Evolutionary conservation across 2,113 vertebrate species (phyloP).

Genomic region (Picathartes gymnocephalus): DNA sequence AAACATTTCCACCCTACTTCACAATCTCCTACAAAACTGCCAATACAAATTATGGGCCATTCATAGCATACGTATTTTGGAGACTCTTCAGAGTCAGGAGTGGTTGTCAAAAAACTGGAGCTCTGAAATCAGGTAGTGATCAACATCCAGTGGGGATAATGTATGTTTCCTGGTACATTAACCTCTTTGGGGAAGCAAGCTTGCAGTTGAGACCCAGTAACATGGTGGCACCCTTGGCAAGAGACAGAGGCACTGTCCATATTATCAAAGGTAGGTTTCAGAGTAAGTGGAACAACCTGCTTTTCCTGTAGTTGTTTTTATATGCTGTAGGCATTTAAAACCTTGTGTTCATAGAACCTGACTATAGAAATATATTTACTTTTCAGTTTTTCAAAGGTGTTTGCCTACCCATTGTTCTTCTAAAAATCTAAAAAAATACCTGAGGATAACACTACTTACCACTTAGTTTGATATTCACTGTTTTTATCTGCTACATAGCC

Average conservation of each 20-base stretch:
- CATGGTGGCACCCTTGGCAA: not conserved
- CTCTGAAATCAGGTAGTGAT: not conserved
- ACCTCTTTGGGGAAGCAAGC: not conserved
- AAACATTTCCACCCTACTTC: not conserved
- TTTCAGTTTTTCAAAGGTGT: not conserved
- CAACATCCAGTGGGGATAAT: not conserved
- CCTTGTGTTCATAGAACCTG: not conserved
- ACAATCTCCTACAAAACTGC: not conserved
- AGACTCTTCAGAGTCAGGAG: not conserved
- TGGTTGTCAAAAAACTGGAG: not conserved
- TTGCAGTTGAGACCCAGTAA: not conserved
- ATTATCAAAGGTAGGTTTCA: not conserved
- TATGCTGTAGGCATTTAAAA: not conserved
- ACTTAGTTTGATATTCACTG: not conserved
- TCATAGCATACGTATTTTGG: not conserved
- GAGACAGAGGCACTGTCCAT: not conserved
- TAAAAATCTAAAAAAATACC: not conserved
- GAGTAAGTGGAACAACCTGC: not conserved
- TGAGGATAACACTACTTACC: not conserved
- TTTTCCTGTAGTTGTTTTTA: not conserved
- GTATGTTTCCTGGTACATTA: not conserved
- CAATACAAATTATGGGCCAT: not conserved
- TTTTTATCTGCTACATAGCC: not conserved
- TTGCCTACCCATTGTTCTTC: not conserved
- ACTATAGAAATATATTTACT: not conserved